Evolutionary conservation across 2,888 invertebrate species (phyloP), one percentile per base, ranked within the genome.

Genomic region (Acrocera orbiculus): DNA sequence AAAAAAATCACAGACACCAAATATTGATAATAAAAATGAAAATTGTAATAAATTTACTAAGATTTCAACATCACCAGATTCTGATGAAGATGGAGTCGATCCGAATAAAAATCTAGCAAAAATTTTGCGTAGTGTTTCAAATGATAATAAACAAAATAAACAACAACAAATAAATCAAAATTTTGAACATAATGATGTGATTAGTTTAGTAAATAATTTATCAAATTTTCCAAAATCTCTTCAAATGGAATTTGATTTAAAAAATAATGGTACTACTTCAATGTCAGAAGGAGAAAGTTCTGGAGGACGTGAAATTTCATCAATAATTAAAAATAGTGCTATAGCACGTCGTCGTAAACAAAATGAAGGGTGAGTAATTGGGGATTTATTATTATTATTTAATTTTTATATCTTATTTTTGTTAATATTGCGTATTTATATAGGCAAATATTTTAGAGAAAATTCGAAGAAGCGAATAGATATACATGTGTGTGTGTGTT

Each of bases 251-350:
- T 27, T 37, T 29, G 20, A 31, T 10, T 30, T 10, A 23, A 8
- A 16, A 13, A 30, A 39, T 8, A 22, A 31, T 15, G 38, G 35
- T 24, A 34, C 44, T 27, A 51, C 54, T 11, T 58, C 58, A 3
- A 56, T 60, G 3, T 62, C 62, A 10, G 63, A 63, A 37, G 63
- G 62, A 23, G 63, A 63, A 43, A 63, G 63, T 39, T 63, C 63
- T 4, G 64, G 64, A 13, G 63, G 64, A 10, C 54, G 62, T 5
- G 64, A 64, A 45, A 57, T 64, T 35, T 55, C 58, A 28, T 55
- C 56, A 29, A 64, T 63, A 26, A 62, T 70, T 40, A 61, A 60
- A 42, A 63, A 61, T 39, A 64, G 63, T 44, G 61, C 61, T 5
- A 55, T 60, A 16, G 56, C 58, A 14, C 50, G 61, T 32, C 49